These are phyloP conservation scores for Thymelicus lineola DNA, from an alignment of 2,888 invertebrate genomes.

Conservation along the genomic window DNA sequence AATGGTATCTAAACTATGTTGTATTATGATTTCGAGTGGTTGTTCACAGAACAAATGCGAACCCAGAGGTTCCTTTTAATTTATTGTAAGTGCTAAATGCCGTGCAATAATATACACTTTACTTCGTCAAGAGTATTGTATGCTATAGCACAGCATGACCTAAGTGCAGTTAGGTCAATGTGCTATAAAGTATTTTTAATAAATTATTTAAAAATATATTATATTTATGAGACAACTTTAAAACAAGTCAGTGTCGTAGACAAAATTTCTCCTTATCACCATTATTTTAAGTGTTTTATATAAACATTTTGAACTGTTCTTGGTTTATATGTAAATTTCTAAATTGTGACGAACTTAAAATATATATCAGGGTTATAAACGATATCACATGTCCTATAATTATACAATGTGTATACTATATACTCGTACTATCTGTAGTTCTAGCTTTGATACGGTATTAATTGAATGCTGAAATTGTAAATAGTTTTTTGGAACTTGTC, in stretches of 20 bases:
- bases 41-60: no score
- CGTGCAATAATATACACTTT: no score
- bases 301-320: background rate
- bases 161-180: no score
- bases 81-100: no score
- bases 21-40: no score
- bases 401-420: constrained; percentile 14
- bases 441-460: background rate
- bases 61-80: no score
- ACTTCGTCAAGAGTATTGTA: no score
- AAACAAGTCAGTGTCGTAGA: background rate
- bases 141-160: no score
- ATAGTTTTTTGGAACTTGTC: constrained; percentile 2
- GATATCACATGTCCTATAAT: constrained; percentile 25
- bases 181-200: no score
- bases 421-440: background rate
- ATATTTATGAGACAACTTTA: no score
- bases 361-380: constrained; percentile 30
- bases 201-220: no score
- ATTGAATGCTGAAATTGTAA: constrained; percentile 2
- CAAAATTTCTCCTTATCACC: background rate
- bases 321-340: constrained; percentile 9
- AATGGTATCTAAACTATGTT: no score
- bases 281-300: background rate
- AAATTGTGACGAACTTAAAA: constrained; percentile 12